Evolutionary conservation across 2,113 vertebrate species (phyloP).

Genomic region (Turnix velox): DNA sequence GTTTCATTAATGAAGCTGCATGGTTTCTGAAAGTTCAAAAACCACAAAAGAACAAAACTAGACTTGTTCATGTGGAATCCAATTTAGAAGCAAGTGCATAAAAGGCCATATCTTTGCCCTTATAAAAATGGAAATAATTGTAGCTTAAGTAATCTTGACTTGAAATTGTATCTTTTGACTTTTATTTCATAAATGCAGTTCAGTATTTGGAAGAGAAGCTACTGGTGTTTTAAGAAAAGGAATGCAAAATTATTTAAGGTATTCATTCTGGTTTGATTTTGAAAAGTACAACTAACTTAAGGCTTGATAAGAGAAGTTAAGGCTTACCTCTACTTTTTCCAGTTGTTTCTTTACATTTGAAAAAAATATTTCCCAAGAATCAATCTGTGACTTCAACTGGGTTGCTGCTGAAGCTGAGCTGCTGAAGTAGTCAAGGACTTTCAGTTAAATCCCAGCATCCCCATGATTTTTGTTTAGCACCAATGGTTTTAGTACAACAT

Average conservation of each 20-base stretch:
- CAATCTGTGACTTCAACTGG: slow-evolving; percentile 20
- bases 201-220: background rate
- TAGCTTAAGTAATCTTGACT: background rate
- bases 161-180: background rate
- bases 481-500: background rate
- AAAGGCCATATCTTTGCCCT: background rate
- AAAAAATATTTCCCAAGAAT: slow-evolving; percentile 63
- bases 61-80: background rate
- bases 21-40: background rate
- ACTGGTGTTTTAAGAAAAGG: background rate
- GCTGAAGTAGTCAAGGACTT: slow-evolving; percentile 22
- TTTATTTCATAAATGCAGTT: background rate
- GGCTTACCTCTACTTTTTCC: slow-evolving; percentile 61
- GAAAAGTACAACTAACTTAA: background rate
- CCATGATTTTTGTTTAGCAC: background rate
- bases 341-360: slow-evolving; percentile 53
- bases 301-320: background rate
- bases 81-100: background rate
- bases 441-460: background rate
- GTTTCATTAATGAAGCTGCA: background rate
- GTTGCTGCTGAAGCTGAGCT: background rate
- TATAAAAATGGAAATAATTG: background rate
- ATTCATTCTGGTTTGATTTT: background rate
- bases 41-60: background rate
- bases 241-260: background rate